Conservation (phyloP, 2,888 invertebrate genomes). For the Phyto melanocephala region DNA sequence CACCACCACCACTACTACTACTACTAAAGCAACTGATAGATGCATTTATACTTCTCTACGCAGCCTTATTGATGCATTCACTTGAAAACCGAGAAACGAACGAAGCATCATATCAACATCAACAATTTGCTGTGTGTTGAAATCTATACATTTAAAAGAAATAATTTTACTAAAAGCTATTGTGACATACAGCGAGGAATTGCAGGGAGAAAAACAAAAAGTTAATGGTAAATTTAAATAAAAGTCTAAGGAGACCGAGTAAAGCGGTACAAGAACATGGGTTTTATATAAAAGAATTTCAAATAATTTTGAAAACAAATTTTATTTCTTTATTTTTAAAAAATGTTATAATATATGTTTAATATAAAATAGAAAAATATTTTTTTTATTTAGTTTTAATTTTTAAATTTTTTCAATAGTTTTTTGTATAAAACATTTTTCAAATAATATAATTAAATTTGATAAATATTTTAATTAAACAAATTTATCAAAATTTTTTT, state of each 20-base stretch:
- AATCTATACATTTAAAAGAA: conserved; percentile 31
- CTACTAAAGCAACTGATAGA: background rate
- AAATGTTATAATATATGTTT: too few relatives aligned
- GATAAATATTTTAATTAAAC: too few relatives aligned
- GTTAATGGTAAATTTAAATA: background rate
- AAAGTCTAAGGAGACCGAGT: background rate
- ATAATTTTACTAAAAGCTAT: conserved; percentile 49
- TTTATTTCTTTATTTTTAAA: too few relatives aligned
- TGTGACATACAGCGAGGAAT: background rate
- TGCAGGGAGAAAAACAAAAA: background rate
- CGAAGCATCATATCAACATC: background rate
- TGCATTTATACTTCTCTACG: background rate
- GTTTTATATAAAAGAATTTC: too few relatives aligned
- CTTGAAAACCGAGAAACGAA: background rate
- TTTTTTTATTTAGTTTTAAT: too few relatives aligned
- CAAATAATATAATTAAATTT: too few relatives aligned
- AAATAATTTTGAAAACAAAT: too few relatives aligned
- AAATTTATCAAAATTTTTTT: too few relatives aligned
- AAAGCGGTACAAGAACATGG: too few relatives aligned
- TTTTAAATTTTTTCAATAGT: too few relatives aligned
- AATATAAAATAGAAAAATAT: background rate
- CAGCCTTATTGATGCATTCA: background rate
- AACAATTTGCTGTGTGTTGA: conserved; percentile 28
- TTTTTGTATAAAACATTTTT: too few relatives aligned
- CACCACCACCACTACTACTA: background rate